Conservation (phyloP, 1,140 invertebrate species). For the Drosophila lowei region DNA sequence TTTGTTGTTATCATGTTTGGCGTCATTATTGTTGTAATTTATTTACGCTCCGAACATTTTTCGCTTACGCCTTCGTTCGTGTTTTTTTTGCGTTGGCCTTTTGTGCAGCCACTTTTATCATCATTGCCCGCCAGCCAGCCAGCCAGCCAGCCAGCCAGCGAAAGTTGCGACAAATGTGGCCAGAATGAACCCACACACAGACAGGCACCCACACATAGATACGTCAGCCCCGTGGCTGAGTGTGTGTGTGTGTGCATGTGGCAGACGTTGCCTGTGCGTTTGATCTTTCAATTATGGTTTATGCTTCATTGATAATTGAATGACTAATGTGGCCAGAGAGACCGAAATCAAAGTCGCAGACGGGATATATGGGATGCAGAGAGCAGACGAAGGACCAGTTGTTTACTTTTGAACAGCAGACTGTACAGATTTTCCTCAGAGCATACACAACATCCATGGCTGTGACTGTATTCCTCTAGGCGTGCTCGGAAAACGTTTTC, state of each 20-base stretch:
- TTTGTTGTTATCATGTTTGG: constrained; percentile 78
- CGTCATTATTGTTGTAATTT: constrained; percentile 81
- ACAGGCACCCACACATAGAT: constrained; percentile 2
- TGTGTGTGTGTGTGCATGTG: constrained; percentile 25
- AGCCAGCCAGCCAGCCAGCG: constrained; percentile 6
- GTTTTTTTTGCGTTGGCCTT: constrained; percentile 4
- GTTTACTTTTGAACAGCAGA: no score
- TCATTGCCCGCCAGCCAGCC: not conserved
- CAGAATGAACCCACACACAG: constrained; percentile 6
- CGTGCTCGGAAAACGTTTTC: no score
- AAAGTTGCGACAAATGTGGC: constrained; percentile 65
- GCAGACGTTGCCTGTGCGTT: constrained; percentile 45
- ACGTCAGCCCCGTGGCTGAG: not conserved
- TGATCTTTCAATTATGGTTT: constrained; percentile 79
- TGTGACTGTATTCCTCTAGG: no score
- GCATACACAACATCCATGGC: no score
- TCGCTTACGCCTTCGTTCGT: constrained; percentile 61
- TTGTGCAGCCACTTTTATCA: constrained; percentile 50
- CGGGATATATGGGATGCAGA: not conserved
- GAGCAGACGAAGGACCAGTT: no score
- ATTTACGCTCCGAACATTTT: constrained; percentile 77
- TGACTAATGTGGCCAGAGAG: constrained; percentile 50
- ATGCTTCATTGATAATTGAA: constrained; percentile 76
- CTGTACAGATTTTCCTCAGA: no score
- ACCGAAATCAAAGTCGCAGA: constrained; percentile 36